Percentiles rank a stretch among this genome's conserved stretches.
These are phyloP conservation scores for Amphilophus citrinellus DNA, from an alignment of 2,113 vertebrate genomes.

Conservation along the genomic window DNA sequence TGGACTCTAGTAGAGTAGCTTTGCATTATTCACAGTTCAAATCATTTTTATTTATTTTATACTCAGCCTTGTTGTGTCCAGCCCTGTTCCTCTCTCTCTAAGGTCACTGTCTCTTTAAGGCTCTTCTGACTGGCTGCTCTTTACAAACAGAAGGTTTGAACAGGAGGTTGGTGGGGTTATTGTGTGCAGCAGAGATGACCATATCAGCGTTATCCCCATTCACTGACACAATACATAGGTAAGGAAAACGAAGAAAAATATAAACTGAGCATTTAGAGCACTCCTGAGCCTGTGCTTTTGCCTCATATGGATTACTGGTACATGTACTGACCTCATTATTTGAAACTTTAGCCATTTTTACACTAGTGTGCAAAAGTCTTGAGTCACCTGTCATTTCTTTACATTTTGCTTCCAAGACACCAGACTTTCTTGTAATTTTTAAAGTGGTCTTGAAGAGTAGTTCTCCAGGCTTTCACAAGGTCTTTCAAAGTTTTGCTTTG, in stretches of 20 bases:
- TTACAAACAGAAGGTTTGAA: not conserved
- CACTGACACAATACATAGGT: not conserved
- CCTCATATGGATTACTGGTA: not conserved
- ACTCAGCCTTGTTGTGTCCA: not conserved
- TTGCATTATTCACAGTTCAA: not conserved
- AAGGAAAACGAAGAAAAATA: not conserved
- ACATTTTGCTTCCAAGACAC: not conserved
- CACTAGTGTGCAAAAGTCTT: not conserved
- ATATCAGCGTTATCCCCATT: not conserved
- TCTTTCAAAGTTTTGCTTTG: not conserved
- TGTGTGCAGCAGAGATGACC: not conserved
- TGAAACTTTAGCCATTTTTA: not conserved
- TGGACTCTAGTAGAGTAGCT: not conserved
- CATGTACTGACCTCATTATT: not conserved
- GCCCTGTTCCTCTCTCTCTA: not conserved
- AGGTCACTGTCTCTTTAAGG: not conserved
- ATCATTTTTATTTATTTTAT: not conserved
- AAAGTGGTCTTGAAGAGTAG: not conserved
- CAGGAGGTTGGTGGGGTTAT: not conserved
- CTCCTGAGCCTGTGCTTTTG: not conserved
- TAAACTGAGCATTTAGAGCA: not conserved
- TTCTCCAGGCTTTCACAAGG: not conserved
- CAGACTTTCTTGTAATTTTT: not conserved
- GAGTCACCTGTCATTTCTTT: not conserved
- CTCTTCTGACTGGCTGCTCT: not conserved